These are phyloP conservation scores for Halictus ligatus DNA, from an alignment of 2,888 invertebrate species.

Conservation along the genomic window DNA sequence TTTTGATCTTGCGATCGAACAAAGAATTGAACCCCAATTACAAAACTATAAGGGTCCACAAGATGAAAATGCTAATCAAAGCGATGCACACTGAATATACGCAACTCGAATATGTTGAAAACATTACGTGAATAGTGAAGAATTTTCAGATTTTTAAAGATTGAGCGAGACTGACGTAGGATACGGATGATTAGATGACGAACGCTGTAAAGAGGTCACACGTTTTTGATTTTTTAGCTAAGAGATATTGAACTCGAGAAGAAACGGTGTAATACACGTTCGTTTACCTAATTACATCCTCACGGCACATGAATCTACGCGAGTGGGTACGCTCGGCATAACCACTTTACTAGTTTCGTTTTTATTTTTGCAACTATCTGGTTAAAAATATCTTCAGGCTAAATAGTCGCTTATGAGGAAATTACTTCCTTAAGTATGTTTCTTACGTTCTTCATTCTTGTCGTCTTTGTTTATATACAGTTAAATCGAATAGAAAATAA, in stretches of 20 bases:
- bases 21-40: too few species aligned
- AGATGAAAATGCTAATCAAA: too few species aligned
- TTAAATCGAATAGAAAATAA: not conserved
- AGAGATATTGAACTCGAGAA: not conserved
- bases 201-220: not conserved
- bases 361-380: not conserved
- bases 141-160: too few species aligned
- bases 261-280: not conserved
- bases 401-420: not conserved
- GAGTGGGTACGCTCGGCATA: not conserved
- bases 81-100: too few species aligned
- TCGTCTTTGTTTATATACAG: not conserved
- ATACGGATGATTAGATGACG: not conserved
- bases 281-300: not conserved
- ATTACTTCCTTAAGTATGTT: not conserved
- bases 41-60: too few species aligned
- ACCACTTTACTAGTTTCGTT: not conserved
- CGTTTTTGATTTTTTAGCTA: not conserved
- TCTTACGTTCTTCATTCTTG: not conserved
- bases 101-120: too few species aligned
- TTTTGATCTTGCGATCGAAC: too few species aligned
- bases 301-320: not conserved
- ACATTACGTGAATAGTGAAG: too few species aligned
- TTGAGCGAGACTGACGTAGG: not conserved
- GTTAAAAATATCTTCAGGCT: not conserved